phyloP scores from a whole-genome alignment of 2,113 vertebrate species.

The Gadus macrocephalus region DNA sequence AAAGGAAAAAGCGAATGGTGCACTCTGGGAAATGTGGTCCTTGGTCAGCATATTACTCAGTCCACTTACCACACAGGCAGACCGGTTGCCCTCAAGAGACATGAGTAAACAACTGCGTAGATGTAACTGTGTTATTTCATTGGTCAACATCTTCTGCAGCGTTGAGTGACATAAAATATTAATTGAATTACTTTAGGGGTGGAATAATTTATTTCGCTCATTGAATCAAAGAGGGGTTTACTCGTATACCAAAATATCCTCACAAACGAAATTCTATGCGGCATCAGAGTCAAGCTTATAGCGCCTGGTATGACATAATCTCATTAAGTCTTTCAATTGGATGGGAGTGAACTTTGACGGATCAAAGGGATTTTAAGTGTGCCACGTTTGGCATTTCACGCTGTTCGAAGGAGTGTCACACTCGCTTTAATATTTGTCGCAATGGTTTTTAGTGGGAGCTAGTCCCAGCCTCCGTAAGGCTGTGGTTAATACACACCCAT shows the following conservation, averaged over 20 bases:
- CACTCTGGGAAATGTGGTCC: conserved; percentile 40
- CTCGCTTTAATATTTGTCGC: conserved; percentile 3
- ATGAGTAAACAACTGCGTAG: not conserved
- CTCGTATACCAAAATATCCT: conserved; percentile 1
- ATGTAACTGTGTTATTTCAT: conserved; percentile 6
- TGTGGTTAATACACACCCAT: no score
- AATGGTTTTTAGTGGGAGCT: conserved; percentile 8
- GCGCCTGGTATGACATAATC: conserved; percentile 33
- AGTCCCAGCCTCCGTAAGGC: not conserved
- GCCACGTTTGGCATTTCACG: conserved; percentile 7
- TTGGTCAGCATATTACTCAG: not conserved
- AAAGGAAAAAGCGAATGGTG: conserved; percentile 38
- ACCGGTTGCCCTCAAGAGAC: not conserved
- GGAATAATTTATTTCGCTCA: conserved; percentile 5
- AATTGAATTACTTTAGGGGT: conserved; percentile 12
- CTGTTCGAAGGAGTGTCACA: conserved; percentile 17
- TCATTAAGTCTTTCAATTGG: conserved; percentile 36
- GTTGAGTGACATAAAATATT: conserved; percentile 5
- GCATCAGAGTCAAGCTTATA: conserved; percentile 11
- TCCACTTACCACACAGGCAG: not conserved
- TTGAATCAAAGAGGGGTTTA: conserved; percentile 17
- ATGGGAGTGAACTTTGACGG: conserved; percentile 29
- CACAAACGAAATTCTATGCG: not conserved
- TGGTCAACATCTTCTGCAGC: not conserved
- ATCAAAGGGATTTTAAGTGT: conserved; percentile 34